Base-by-base conservation (phyloP, 2,888 invertebrate species). In the Ophion obscuratus region DNA sequence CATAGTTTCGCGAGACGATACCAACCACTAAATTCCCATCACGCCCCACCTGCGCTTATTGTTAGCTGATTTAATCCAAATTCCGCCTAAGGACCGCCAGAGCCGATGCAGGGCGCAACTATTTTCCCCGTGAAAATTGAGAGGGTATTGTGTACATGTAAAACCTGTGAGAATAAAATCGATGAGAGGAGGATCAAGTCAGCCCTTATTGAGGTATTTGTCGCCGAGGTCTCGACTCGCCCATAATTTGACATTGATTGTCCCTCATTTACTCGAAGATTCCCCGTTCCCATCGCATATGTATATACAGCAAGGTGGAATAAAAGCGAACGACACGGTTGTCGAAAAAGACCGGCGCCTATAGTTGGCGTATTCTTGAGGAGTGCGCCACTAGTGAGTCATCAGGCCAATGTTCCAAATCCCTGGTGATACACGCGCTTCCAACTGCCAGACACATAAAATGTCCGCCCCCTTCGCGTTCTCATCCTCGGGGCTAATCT, bases 361-460 rank as follows among this genome's bases (percentile, higher is more conserved):
- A 31, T 31, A 78, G 78, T 68, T 78, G 40, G 71, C 57, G 70
- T 74, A 81, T 61, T 70, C 83, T 74, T 24, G 71, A 74, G 73
- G 76, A 61, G 67, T 80, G 78, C 62, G 81, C 71, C 76, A 74
- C 85, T 83, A 81, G 87, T 70, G 85, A 86, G 80, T 86, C 87
- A 87, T 89, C 88, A 84, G 86, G 81, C 87, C 89, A 90, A 90
- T 90, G 89, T 89, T 89, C 89, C 79, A 88, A 92, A 92, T 92
- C 91, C 91, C 90, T 85, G 84, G 90, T 91, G 91, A 91, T 91
- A 90, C 90, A 90, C 90, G 90, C 88, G 89, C 88, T 90, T 89
- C 80, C 84, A 87, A 87, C 88, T 90, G 85, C 89, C 90, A 91
- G 90, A 90, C 89, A 89, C 90, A 91, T 91, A 91, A 91, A 88